A percentile compares a stretch with the other conserved stretches of the same genome.
Conservation (phyloP, 2,797 vertebrate genomes). For the Sternotherus odoratus region DNA sequence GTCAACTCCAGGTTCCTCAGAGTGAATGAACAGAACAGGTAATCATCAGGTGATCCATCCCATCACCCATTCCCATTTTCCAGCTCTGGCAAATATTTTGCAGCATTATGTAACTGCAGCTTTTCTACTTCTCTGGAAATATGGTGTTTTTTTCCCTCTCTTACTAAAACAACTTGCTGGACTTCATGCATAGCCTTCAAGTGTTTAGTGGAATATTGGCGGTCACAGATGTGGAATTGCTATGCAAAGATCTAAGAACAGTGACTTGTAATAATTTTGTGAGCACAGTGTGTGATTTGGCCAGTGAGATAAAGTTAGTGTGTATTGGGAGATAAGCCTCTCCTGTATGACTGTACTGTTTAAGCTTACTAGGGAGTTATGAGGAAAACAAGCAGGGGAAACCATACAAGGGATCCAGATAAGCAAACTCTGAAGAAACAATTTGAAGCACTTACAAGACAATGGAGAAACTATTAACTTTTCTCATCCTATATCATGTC, state of each 20-base stretch:
- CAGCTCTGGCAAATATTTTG: not conserved
- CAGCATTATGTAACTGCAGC: not conserved
- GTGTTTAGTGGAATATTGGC: accelerated
- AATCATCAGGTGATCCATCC: too few relatives aligned
- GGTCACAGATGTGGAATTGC: not conserved
- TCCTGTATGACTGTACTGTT: not conserved
- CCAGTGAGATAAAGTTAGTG: not conserved
- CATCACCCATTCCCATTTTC: too few relatives aligned
- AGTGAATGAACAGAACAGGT: too few relatives aligned
- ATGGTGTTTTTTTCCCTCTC: not conserved
- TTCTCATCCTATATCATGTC: not conserved
- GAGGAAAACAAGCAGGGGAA: not conserved
- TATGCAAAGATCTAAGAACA: accelerated
- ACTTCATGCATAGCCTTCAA: accelerated
- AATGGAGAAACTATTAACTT: not conserved
- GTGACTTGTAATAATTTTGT: accelerated
- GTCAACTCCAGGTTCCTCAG: too few relatives aligned
- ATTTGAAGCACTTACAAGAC: not conserved
- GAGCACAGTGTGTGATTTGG: accelerated
- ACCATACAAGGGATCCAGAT: accelerated
- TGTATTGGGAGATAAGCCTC: not conserved
- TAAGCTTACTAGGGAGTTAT: not conserved
- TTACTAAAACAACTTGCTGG: not conserved
- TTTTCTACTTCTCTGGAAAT: not conserved
- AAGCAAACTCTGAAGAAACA: not conserved